Base-by-base conservation (phyloP, 2,888 invertebrate genomes). In the Patella depressa region DNA sequence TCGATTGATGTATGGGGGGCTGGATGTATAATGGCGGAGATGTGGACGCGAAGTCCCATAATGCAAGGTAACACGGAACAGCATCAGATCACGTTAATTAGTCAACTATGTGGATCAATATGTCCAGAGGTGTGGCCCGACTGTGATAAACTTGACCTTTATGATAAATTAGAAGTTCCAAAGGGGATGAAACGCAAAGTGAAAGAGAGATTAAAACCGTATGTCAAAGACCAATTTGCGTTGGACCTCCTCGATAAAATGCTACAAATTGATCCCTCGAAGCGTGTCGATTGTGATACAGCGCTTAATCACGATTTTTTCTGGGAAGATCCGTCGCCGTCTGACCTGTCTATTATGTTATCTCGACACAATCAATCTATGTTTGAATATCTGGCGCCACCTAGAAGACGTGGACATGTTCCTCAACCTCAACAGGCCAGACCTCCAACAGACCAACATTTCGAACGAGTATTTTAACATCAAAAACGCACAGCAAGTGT, bases 21-120 rank as follows among this genome's bases (percentile, higher is more conserved):
- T 0, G 99, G 99, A 0, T 99, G 99, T 90, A 99, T 99, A 81
- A 99, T 99, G 99, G 99, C 99, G 0, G 99, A 99, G 93, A 97
- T 99, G 97, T 99, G 99, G 99, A 99, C 98, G 0, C 93, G 94
- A 83, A 93, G 92, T 4, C 99, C 93, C 4, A 93, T 93, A 74
- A 88, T 93, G 89, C 92, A 92, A 93, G 99, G 99, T 34, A 96
- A 96, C 73, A 97, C 97, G 0, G 99, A 99, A 87, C 98, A 98
- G 88, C 96, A 97, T 89, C 99, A 99, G 89, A 92, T 99, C 15
- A 96, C 95, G 53, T 93, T 98, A 19, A 99, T 99, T 81, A 96
- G 97, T 0, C 97, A 98, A 91, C 93, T 99, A 11, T 99, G 99
- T 90, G 99, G 99, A 0, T 97, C 98, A 0, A 98, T 99, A 81